Percentiles rank a stretch among this genome's conserved stretches.
phyloP scores from a whole-genome alignment of 1,140 invertebrate species.

The Argopecten irradians region DNA sequence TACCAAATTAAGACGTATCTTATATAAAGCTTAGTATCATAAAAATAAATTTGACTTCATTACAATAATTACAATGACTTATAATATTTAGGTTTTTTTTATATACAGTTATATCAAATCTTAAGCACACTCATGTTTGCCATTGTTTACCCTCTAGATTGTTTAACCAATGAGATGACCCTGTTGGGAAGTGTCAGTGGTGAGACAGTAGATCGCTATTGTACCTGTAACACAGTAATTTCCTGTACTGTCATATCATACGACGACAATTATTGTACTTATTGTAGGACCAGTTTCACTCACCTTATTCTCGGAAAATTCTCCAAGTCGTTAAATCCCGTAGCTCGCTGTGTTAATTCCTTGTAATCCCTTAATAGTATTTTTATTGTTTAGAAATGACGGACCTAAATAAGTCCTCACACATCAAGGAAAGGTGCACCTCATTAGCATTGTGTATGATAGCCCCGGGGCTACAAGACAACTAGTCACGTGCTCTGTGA shows the following conservation, averaged over 20 bases:
- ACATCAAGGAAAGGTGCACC: constrained; percentile 7
- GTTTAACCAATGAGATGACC: too few relatives aligned
- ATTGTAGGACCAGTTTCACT: not conserved
- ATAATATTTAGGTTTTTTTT: too few relatives aligned
- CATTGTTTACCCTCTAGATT: too few relatives aligned
- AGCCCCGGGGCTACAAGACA: not conserved
- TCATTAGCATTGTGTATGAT: not conserved
- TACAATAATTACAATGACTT: too few relatives aligned
- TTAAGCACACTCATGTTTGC: too few relatives aligned
- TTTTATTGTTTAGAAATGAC: constrained; percentile 17
- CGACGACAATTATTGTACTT: too few relatives aligned
- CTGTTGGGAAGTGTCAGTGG: not conserved
- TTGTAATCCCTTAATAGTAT: not conserved
- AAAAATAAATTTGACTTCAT: too few relatives aligned
- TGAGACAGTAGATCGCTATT: not conserved
- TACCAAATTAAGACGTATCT: too few relatives aligned
- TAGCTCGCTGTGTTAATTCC: not conserved
- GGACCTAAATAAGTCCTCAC: constrained; percentile 8
- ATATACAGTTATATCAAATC: too few relatives aligned
- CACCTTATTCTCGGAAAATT: not conserved
- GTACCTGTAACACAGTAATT: not conserved
- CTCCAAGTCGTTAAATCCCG: not conserved
- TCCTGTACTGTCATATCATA: not conserved
- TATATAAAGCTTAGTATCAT: too few relatives aligned
- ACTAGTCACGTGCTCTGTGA: not conserved